Evolutionary conservation across 2,888 invertebrate genomes (phyloP).

Genomic region (Aspidapion aeneum): DNA sequence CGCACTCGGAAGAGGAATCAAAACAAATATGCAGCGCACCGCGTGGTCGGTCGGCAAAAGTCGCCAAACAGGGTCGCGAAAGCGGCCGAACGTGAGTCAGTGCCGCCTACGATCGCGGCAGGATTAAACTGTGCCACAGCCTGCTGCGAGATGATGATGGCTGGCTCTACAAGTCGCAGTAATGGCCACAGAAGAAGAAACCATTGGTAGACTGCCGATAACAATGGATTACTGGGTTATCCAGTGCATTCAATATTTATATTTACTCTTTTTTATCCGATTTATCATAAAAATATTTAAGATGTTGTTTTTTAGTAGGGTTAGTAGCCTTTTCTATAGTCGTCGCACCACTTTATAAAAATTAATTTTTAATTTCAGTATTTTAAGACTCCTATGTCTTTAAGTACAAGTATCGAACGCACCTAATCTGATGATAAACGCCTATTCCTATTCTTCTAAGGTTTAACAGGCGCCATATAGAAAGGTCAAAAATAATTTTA

Average conservation of each 20-base stretch:
- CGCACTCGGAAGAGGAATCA: conserved; percentile 5
- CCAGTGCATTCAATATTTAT: neutral
- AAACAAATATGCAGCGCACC: conserved; percentile 15
- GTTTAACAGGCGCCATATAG: no score
- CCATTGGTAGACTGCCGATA: neutral
- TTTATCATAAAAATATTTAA: no score
- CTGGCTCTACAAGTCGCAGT: conserved; percentile 1
- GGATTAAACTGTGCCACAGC: conserved; percentile 36
- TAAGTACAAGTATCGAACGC: no score
- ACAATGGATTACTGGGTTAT: neutral
- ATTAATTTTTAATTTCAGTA: no score
- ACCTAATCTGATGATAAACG: no score
- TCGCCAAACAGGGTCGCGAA: conserved; percentile 11
- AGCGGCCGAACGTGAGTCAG: conserved; percentile 8
- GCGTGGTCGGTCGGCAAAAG: neutral
- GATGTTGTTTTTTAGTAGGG: no score
- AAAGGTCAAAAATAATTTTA: no score
- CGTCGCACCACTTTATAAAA: no score
- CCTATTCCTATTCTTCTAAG: no score
- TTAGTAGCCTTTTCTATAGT: no score
- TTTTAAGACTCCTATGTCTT: no score
- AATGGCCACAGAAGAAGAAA: neutral
- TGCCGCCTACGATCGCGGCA: conserved; percentile 32
- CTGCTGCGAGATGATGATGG: conserved; percentile 1
- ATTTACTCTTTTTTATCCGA: no score